Conservation (phyloP, 2,797 vertebrate genomes). For the Protonibea diacanthus region DNA sequence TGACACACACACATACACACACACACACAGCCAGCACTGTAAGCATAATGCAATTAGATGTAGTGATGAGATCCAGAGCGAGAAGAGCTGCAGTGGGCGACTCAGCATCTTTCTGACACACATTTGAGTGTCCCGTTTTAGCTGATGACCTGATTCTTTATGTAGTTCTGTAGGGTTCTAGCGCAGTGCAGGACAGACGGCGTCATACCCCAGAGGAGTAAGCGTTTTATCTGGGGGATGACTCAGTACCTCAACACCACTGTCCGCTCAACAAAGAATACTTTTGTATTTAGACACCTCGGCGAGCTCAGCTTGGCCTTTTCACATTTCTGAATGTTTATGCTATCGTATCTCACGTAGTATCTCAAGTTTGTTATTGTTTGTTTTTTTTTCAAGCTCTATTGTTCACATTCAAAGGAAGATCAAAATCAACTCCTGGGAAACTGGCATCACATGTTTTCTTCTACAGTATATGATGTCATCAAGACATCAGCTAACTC, state of each 20-base stretch:
- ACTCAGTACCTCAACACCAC: slow-evolving; percentile 48
- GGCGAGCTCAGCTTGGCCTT: not conserved
- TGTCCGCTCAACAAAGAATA: slow-evolving; percentile 6
- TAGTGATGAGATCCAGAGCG: slow-evolving; percentile 39
- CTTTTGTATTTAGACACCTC: not conserved
- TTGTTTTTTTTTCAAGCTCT: not conserved
- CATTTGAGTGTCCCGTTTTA: slow-evolving; percentile 64
- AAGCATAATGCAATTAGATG: slow-evolving; percentile 48
- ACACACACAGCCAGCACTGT: slow-evolving; percentile 12
- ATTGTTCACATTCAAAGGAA: slow-evolving; percentile 8
- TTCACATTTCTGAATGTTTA: not conserved
- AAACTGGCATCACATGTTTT: slow-evolving; percentile 17
- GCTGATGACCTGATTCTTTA: slow-evolving; percentile 74
- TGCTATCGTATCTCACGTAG: not conserved
- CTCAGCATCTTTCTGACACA: slow-evolving; percentile 78
- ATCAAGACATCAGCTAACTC: not conserved
- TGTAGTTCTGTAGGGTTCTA: slow-evolving; percentile 69
- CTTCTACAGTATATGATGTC: not conserved
- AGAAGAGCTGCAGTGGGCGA: slow-evolving; percentile 56
- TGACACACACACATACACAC: not conserved
- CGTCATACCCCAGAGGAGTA: slow-evolving; percentile 34
- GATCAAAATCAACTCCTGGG: slow-evolving; percentile 3
- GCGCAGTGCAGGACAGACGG: slow-evolving; percentile 45
- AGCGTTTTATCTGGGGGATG: slow-evolving; percentile 51
- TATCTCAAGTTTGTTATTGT: not conserved